Percentiles rank a stretch among this genome's conserved stretches.
Evolutionary conservation across 2,113 vertebrate species (phyloP).

Genomic region (Polyodon spathula): DNA sequence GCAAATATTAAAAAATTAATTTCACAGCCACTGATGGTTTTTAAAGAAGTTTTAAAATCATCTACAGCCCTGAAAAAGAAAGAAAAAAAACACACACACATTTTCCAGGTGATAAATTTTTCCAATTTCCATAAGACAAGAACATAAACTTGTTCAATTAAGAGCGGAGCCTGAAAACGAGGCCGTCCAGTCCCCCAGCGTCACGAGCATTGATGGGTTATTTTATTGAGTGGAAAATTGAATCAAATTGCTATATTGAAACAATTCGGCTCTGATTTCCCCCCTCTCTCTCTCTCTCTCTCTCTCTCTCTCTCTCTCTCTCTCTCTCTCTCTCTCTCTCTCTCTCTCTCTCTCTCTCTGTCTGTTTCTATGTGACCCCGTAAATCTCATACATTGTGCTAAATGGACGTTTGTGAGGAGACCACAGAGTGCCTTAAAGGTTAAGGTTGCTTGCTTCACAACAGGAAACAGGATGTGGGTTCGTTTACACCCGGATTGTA

Average conservation of each 20-base stretch:
- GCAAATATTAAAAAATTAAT: conserved; percentile 65
- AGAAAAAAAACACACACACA: conserved; percentile 77
- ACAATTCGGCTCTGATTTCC: conserved; percentile 44
- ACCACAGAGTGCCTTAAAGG: too few species aligned
- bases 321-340: too few species aligned
- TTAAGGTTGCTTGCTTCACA: too few species aligned
- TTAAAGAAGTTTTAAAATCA: conserved; percentile 86
- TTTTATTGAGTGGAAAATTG: conserved; percentile 99
- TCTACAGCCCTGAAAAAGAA: conserved; percentile 67
- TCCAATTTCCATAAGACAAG: conserved; percentile 84
- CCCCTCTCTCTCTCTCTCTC: conserved; percentile 9
- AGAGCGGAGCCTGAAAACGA: conserved; percentile 64
- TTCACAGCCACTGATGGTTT: conserved; percentile 76
- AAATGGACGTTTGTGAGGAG: too few species aligned
- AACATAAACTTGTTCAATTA: conserved; percentile 87
- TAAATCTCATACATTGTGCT: too few species aligned
- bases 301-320: too few species aligned
- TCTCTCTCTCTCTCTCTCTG: too few species aligned
- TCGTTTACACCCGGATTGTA: too few species aligned
- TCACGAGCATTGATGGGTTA: conserved; percentile 79
- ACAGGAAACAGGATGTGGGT: too few species aligned
- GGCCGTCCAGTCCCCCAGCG: conserved; percentile 71
- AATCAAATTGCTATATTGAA: conserved; percentile 98
- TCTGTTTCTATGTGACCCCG: too few species aligned
- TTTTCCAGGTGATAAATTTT: conserved; percentile 96